These are phyloP conservation scores for Gallirallus australis DNA, from an alignment of 2,797 vertebrate species.

Conservation along the genomic window DNA sequence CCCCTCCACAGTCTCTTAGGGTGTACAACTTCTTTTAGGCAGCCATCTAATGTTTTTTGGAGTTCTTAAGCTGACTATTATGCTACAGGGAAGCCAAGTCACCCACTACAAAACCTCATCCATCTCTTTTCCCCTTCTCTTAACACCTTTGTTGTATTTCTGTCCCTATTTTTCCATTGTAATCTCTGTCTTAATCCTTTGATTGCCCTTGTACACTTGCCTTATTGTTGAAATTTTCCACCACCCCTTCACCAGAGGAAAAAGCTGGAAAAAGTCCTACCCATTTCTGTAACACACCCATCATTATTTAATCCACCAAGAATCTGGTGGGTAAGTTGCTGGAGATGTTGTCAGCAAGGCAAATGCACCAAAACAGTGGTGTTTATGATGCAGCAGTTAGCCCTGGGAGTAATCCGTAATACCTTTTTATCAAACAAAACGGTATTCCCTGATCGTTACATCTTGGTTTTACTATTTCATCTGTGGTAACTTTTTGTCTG, in stretches of 20 bases:
- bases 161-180: not conserved
- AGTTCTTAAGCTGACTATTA: not conserved
- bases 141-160: not conserved
- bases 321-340: not conserved
- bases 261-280: not conserved
- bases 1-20: not conserved
- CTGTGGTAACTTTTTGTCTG: conserved; percentile 30
- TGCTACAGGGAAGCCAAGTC: not conserved
- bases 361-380: not conserved
- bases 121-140: not conserved
- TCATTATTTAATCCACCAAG: not conserved
- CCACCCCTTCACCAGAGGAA: not conserved
- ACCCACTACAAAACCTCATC: not conserved
- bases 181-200: not conserved
- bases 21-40: not conserved
- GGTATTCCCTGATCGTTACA: not conserved
- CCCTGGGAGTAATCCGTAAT: not conserved
- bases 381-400: not conserved
- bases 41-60: not conserved
- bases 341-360: not conserved
- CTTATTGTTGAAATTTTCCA: not conserved
- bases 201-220: not conserved
- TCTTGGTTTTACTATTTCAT: conserved; percentile 27
- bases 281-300: not conserved
- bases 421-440: not conserved